Conservation (phyloP, 2,888 invertebrate genomes). For the Cryptus armator region DNA sequence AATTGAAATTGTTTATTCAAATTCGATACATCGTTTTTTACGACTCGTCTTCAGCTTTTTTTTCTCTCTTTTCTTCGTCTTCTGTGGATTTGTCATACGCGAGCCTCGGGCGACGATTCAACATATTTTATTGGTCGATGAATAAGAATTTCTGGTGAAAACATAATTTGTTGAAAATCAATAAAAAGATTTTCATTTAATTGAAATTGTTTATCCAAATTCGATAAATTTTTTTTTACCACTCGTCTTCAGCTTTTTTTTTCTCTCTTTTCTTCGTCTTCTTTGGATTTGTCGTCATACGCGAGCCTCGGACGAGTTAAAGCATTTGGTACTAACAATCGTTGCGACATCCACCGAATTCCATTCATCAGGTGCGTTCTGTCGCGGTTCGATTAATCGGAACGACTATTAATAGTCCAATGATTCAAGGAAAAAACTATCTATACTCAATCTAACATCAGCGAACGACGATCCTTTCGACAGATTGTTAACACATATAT, state of each 20-base stretch:
- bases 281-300: conserved; percentile 16
- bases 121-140: conserved; percentile 19
- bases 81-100: conserved; percentile 22
- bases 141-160: conserved; percentile 29
- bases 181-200: neutral
- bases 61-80: conserved; percentile 1
- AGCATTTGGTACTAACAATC: conserved; percentile 59
- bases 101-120: neutral
- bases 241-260: neutral
- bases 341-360: conserved; percentile 76
- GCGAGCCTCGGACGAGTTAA: conserved; percentile 51
- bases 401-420: conserved; percentile 75
- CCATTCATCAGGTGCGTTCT: conserved; percentile 76
- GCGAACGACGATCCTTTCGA: conserved; percentile 57
- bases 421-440: conserved; percentile 79
- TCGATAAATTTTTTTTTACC: neutral
- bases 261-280: neutral
- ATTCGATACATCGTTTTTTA: neutral
- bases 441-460: conserved; percentile 60
- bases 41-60: neutral
- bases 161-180: neutral
- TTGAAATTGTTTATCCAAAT: neutral
- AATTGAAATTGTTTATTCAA: neutral
- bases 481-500: conserved; percentile 46
- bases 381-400: conserved; percentile 72